These are phyloP conservation scores for Ylistrum balloti DNA, from an alignment of 1,140 invertebrate species.

Conservation along the genomic window DNA sequence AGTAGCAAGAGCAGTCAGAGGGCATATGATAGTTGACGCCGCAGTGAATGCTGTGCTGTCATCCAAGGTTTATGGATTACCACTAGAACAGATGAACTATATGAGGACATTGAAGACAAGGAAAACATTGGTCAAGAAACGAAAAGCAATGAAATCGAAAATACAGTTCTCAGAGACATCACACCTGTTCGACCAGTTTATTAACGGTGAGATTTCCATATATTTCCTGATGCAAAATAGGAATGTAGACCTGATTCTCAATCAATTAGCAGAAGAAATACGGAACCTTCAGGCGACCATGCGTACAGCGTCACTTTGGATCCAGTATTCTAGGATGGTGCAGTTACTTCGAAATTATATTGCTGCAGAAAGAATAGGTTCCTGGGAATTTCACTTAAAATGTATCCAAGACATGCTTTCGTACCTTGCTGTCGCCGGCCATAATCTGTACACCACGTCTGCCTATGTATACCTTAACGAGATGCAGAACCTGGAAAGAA, in stretches of 20 bases:
- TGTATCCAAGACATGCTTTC: slow-evolving; percentile 79
- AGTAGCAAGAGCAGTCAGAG: slow-evolving; percentile 79
- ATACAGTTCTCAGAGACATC: neutral
- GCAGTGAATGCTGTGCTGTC: slow-evolving; percentile 45
- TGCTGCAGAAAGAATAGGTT: slow-evolving; percentile 65
- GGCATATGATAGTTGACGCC: slow-evolving; percentile 73
- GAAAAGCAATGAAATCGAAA: neutral
- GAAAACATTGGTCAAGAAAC: neutral
- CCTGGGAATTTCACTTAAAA: slow-evolving; percentile 64
- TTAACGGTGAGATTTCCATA: neutral
- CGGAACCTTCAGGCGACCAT: slow-evolving; percentile 23
- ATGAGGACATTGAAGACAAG: neutral
- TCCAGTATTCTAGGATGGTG: slow-evolving; percentile 64
- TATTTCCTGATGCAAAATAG: neutral
- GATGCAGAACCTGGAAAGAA: slow-evolving; percentile 75
- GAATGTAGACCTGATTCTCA: neutral
- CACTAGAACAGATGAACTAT: neutral
- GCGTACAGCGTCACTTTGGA: slow-evolving; percentile 61
- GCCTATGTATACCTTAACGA: slow-evolving; percentile 82
- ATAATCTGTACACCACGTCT: slow-evolving; percentile 83
- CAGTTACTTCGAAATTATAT: slow-evolving; percentile 61
- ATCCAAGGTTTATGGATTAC: slow-evolving; percentile 12
- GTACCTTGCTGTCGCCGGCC: slow-evolving; percentile 82
- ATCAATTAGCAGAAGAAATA: too few relatives aligned
- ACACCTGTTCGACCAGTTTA: slow-evolving; percentile 37